A percentile compares a stretch with the other conserved stretches of the same genome.
Evolutionary conservation across 2,888 invertebrate genomes (phyloP).

Genomic region (Agonopterix alstromeriana): DNA sequence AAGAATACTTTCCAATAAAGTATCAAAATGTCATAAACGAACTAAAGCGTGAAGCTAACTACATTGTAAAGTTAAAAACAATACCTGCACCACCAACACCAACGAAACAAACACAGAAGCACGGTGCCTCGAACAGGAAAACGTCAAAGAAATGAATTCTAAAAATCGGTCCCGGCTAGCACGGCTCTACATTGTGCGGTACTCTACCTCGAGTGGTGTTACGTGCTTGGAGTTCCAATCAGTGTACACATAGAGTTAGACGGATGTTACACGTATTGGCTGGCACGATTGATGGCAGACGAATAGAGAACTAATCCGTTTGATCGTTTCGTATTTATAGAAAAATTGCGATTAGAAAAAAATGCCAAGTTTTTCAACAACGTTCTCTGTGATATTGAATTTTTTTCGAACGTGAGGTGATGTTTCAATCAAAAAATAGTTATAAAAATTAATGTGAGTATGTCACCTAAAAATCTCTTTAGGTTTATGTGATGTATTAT

Average conservation of each 20-base stretch:
- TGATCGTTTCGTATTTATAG: constrained; percentile 26
- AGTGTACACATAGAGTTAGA: constrained; percentile 8
- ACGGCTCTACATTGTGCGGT: background rate
- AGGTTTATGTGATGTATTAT: too few relatives aligned
- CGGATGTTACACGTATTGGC: constrained; percentile 24
- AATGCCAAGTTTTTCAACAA: constrained; percentile 1
- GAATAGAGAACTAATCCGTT: constrained; percentile 32
- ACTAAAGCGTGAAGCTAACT: too few relatives aligned
- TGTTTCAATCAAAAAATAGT: too few relatives aligned
- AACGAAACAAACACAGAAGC: too few relatives aligned
- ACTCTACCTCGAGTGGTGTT: background rate
- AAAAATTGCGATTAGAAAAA: constrained; percentile 10
- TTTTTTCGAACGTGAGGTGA: too few relatives aligned
- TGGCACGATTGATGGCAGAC: constrained; percentile 29
- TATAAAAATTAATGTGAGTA: too few relatives aligned
- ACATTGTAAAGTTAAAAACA: too few relatives aligned
- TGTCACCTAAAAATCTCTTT: too few relatives aligned
- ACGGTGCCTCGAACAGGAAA: background rate
- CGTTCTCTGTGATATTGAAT: background rate
- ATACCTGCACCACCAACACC: too few relatives aligned
- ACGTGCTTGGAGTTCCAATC: background rate
- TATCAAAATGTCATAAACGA: too few relatives aligned
- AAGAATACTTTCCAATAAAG: too few relatives aligned
- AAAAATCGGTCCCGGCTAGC: background rate
- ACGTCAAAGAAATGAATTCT: background rate